Evolutionary conservation across 2,113 vertebrate species (phyloP).

Genomic region (Oryctolagus cuniculus): DNA sequence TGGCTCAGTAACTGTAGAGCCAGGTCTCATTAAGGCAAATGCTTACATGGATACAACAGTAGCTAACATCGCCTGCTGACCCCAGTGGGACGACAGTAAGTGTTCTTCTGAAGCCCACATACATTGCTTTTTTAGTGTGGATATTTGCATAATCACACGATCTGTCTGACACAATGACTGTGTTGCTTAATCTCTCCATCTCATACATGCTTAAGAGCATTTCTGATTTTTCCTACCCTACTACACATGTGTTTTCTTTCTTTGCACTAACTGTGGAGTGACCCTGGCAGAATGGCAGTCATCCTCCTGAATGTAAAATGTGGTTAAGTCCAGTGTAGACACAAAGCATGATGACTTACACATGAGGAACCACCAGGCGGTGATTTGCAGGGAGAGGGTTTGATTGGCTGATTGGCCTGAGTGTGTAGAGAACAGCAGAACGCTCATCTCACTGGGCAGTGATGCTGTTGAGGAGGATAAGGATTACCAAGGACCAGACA

Average conservation of each 20-base stretch:
- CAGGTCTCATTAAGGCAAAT: background rate
- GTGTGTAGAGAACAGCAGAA: background rate
- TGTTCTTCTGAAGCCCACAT: background rate
- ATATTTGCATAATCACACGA: background rate
- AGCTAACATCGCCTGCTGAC: background rate
- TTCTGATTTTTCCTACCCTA: background rate
- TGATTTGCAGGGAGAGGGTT: background rate
- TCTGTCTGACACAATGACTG: background rate
- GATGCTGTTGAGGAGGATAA: background rate
- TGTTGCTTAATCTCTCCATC: background rate
- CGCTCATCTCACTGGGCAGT: too few species aligned
- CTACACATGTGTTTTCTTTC: background rate
- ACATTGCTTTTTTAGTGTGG: background rate
- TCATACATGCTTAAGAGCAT: background rate
- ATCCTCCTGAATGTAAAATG: background rate
- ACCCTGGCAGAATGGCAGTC: background rate
- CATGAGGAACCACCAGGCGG: background rate
- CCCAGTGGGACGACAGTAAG: fast-evolving
- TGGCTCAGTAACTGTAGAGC: fast-evolving
- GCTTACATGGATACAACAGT: fast-evolving
- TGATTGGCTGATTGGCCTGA: background rate
- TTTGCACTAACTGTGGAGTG: background rate
- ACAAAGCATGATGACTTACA: background rate
- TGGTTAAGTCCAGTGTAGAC: background rate
- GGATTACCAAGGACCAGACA: background rate